A percentile compares a stretch with the other conserved stretches of the same genome.
Conservation (phyloP, 1,140 invertebrate species). For the Bombus soroeensis region DNA sequence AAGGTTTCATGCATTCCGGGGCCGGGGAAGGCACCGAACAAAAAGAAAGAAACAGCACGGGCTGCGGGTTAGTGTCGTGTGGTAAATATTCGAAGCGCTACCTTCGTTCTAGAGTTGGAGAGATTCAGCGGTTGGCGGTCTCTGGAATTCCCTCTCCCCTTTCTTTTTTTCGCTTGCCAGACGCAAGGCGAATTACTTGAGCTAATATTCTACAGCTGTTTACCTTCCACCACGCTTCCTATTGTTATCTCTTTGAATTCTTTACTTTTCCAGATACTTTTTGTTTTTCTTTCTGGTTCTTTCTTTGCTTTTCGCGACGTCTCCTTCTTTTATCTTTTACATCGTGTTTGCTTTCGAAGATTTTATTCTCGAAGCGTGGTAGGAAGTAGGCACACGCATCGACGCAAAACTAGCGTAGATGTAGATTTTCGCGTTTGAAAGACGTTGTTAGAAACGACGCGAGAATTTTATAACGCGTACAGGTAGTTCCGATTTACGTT, state of each 20-base stretch:
- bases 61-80: constrained; percentile 59
- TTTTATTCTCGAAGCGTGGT: not conserved
- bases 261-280: not conserved
- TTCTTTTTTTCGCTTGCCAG: not conserved
- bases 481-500: too few species aligned
- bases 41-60: constrained; percentile 66
- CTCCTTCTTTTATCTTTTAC: too few species aligned
- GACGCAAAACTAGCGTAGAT: not conserved
- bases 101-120: constrained; percentile 37
- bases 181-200: not conserved
- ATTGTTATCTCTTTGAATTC: too few species aligned
- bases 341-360: too few species aligned
- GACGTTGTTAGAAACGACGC: not conserved
- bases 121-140: constrained; percentile 41
- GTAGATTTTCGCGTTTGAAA: not conserved
- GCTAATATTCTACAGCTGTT: not conserved
- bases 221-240: not conserved
- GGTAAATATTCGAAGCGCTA: constrained; percentile 48
- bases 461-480: not conserved
- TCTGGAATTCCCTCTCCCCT: not conserved
- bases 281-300: too few species aligned
- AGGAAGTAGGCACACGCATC: not conserved
- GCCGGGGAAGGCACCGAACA: constrained; percentile 44
- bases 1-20: constrained; percentile 62
- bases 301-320: too few species aligned